A percentile compares a stretch with the other conserved stretches of the same genome.
These are phyloP conservation scores for Phoxinus dragarum DNA, from an alignment of 2,797 vertebrate genomes.

Conservation along the genomic window DNA sequence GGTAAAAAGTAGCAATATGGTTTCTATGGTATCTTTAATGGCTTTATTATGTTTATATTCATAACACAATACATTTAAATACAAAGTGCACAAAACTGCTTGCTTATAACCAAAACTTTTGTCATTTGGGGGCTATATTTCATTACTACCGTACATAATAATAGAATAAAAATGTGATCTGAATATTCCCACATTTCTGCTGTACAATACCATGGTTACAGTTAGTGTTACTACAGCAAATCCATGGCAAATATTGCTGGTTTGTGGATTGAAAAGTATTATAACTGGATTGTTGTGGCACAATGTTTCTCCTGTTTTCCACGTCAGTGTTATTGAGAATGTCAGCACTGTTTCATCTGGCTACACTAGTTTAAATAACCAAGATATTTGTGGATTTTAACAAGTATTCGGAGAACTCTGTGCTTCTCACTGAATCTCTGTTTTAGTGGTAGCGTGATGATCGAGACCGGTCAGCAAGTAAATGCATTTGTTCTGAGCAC, in stretches of 20 bases:
- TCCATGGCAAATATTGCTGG: neutral
- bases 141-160: neutral
- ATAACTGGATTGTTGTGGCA: neutral
- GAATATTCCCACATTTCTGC: neutral
- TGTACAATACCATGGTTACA: neutral
- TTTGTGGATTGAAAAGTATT: neutral
- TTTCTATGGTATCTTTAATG: neutral
- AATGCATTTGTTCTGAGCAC: neutral
- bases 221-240: neutral
- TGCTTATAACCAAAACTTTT: neutral
- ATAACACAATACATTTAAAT: too few relatives aligned
- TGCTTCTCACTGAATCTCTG: neutral
- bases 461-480: too few relatives aligned
- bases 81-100: neutral
- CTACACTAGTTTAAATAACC: neutral
- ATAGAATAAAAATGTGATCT: neutral
- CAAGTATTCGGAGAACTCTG: neutral
- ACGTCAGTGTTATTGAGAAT: neutral
- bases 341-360: neutral
- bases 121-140: neutral
- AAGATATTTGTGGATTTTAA: neutral
- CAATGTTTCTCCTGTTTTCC: neutral
- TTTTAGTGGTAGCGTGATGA: neutral
- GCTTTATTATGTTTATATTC: neutral
- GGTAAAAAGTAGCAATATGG: too few relatives aligned